Conservation (phyloP, 2,888 invertebrate species). For the Coleophora flavipennella region DNA sequence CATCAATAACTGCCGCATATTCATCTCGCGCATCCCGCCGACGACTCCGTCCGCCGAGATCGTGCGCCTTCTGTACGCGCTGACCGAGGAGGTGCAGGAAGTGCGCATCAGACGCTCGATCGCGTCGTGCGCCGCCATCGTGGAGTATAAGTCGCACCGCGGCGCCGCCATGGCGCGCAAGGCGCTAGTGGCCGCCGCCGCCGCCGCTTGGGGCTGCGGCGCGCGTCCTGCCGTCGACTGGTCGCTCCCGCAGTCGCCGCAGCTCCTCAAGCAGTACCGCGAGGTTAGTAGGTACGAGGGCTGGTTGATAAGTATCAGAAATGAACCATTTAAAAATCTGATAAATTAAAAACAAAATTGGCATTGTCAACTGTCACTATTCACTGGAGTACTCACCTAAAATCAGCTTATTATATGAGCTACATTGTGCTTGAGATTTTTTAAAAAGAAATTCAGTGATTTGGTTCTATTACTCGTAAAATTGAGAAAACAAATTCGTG, state of each 20-base stretch:
- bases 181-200: constrained; percentile 68
- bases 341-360: too few species aligned
- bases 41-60: constrained; percentile 75
- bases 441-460: too few species aligned
- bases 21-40: constrained; percentile 73
- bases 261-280: constrained; percentile 56
- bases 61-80: constrained; percentile 65
- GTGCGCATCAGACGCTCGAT: constrained; percentile 57
- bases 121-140: constrained; percentile 75
- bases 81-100: constrained; percentile 62
- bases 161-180: constrained; percentile 71
- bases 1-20: constrained; percentile 83
- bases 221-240: constrained; percentile 62
- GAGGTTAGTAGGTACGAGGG: too few species aligned
- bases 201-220: constrained; percentile 61
- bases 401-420: too few species aligned
- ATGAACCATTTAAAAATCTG: too few species aligned
- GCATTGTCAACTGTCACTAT: too few species aligned
- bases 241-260: constrained; percentile 63
- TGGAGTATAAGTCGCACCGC: constrained; percentile 81
- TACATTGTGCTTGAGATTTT: too few species aligned
- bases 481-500: too few species aligned
- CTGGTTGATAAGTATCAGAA: too few species aligned
- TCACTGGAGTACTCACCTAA: too few species aligned
- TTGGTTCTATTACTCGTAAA: too few species aligned